These are phyloP conservation scores for Pyrochroa serraticornis DNA, from an alignment of 2,888 invertebrate species.

Conservation along the genomic window DNA sequence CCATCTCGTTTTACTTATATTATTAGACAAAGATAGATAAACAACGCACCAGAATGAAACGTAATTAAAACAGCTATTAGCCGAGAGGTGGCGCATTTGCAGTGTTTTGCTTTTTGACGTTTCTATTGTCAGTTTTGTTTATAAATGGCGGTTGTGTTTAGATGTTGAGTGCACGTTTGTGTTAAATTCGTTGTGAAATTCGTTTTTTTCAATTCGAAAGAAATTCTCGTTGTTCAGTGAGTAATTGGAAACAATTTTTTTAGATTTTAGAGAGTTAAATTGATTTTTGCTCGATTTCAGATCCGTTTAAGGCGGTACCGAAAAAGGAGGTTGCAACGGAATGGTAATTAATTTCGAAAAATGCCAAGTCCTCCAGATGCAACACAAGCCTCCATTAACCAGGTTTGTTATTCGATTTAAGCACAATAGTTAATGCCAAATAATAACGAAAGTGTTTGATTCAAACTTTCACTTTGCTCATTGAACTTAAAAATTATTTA, in stretches of 20 bases:
- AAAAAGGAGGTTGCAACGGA: conserved; percentile 8
- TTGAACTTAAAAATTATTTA: conserved; percentile 1
- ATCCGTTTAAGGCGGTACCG: neutral
- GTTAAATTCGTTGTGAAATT: neutral
- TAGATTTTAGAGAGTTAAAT: neutral
- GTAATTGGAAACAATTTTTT: too few species aligned
- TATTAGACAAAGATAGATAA: too few species aligned
- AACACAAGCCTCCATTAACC: conserved; percentile 1
- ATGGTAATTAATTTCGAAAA: conserved; percentile 13
- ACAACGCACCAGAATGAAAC: too few species aligned
- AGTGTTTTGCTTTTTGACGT: neutral
- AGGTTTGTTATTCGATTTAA: conserved; percentile 15
- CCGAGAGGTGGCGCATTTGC: too few species aligned
- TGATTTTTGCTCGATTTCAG: neutral
- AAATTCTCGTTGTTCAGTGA: too few species aligned
- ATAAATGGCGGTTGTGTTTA: conserved; percentile 13
- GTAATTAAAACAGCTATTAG: too few species aligned
- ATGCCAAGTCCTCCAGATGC: conserved; percentile 15
- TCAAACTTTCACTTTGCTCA: conserved; percentile 5
- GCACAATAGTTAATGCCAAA: neutral
- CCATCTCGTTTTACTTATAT: too few species aligned
- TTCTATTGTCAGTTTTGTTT: conserved; percentile 15
- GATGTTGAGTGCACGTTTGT: conserved; percentile 5
- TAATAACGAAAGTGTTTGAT: conserved; percentile 12
- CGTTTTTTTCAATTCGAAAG: neutral